phyloP scores from a whole-genome alignment of 2,797 vertebrate species.

The Pyrocephalus nanus region DNA sequence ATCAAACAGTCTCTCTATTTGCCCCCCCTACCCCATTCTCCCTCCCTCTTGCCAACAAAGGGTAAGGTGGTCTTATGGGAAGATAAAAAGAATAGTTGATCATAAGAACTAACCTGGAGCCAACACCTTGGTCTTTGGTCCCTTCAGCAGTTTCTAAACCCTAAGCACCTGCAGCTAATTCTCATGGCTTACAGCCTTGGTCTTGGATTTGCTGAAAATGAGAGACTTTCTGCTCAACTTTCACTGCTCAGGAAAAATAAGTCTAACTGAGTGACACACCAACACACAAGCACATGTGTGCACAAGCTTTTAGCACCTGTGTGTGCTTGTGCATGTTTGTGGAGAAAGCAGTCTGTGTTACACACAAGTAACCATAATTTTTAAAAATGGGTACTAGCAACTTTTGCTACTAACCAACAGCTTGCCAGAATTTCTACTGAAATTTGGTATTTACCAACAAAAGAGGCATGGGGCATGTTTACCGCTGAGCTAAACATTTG shows the following conservation, averaged over 20 bases:
- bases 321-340: background rate
- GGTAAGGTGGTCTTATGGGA: conserved; percentile 72
- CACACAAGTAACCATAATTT: background rate
- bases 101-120: conserved; percentile 89
- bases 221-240: conserved; percentile 61
- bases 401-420: background rate
- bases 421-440: background rate
- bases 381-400: background rate
- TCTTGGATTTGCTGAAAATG: conserved; percentile 76
- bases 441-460: background rate
- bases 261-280: background rate
- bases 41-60: conserved; percentile 66
- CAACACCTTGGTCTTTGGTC: conserved; percentile 85
- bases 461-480: background rate
- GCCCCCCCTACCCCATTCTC: background rate
- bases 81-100: conserved; percentile 91
- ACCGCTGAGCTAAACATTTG: background rate
- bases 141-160: conserved; percentile 89
- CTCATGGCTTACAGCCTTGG: conserved; percentile 78
- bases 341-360: background rate
- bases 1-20: conserved; percentile 72
- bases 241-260: conserved; percentile 63
- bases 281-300: accelerated
- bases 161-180: conserved; percentile 88
- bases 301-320: background rate